These are phyloP conservation scores for Desoria tigrina DNA, from an alignment of 2,888 invertebrate genomes.

Conservation along the genomic window DNA sequence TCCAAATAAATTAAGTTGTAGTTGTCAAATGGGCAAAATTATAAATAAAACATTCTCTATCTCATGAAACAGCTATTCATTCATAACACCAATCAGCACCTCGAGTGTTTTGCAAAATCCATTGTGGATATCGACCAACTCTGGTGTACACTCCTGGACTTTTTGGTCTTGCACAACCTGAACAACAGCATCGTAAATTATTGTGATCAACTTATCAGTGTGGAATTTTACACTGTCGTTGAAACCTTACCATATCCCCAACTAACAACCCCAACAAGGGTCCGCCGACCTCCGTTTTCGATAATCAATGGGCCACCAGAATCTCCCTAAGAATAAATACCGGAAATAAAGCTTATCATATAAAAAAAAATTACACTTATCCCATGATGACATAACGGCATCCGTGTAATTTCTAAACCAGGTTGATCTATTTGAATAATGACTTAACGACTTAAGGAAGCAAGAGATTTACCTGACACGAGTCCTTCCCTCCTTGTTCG, in stretches of 20 bases:
- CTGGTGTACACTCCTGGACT: constrained; percentile 42
- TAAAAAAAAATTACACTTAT: no score
- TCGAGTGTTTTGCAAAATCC: constrained; percentile 45
- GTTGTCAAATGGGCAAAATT: no score
- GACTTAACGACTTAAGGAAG: no score
- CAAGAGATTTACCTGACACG: constrained; percentile 32
- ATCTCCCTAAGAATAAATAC: constrained; percentile 7
- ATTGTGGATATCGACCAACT: constrained; percentile 44
- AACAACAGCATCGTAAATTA: not conserved
- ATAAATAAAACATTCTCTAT: no score
- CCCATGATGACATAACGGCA: no score
- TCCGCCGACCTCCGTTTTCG: constrained; percentile 48
- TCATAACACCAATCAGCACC: constrained; percentile 42
- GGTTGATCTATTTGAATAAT: no score
- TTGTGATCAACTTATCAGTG: not conserved
- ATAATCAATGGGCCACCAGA: constrained; percentile 46
- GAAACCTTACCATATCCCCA: constrained; percentile 23
- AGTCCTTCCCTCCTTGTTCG: constrained; percentile 29
- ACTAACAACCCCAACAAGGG: constrained; percentile 44
- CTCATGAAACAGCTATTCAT: constrained; percentile 6
- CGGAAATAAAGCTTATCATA: no score
- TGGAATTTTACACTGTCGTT: constrained; percentile 3
- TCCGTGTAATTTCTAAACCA: no score
- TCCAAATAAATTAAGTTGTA: no score
- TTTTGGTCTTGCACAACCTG: constrained; percentile 39